Conservation (phyloP, 2,888 invertebrate species). For the Brachypalpus laphriformis region DNA sequence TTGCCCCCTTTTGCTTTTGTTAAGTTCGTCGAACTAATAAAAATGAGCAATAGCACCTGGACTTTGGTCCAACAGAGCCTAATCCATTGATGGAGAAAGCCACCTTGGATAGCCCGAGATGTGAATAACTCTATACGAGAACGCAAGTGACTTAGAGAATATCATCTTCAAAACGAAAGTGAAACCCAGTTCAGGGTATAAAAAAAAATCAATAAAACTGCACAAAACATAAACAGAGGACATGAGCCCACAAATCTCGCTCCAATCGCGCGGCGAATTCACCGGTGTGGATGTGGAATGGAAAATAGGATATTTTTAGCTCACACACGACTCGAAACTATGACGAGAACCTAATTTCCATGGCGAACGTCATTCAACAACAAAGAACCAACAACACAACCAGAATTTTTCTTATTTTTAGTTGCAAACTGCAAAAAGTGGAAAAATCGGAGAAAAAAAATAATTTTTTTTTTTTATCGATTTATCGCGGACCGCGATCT, state of each 20-base stretch:
- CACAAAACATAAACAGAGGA: constrained; percentile 51
- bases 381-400: constrained; percentile 55
- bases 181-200: not conserved
- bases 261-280: not conserved
- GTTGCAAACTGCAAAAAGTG: constrained; percentile 42
- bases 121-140: no score
- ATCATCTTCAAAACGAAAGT: not conserved
- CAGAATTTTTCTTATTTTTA: constrained; percentile 45
- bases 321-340: constrained; percentile 20
- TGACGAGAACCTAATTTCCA: constrained; percentile 28
- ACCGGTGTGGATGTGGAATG: no score
- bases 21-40: no score
- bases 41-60: no score
- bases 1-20: not conserved
- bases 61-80: no score
- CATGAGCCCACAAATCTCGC: not conserved
- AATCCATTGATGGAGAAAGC: no score
- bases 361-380: constrained; percentile 47
- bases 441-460: no score
- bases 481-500: constrained; percentile 56
- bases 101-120: no score
- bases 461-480: no score
- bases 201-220: constrained; percentile 38
- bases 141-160: no score
- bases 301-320: constrained; percentile 49